Evolutionary conservation across 2,113 vertebrate species (phyloP).

Genomic region (Cephalopholis sonnerati): DNA sequence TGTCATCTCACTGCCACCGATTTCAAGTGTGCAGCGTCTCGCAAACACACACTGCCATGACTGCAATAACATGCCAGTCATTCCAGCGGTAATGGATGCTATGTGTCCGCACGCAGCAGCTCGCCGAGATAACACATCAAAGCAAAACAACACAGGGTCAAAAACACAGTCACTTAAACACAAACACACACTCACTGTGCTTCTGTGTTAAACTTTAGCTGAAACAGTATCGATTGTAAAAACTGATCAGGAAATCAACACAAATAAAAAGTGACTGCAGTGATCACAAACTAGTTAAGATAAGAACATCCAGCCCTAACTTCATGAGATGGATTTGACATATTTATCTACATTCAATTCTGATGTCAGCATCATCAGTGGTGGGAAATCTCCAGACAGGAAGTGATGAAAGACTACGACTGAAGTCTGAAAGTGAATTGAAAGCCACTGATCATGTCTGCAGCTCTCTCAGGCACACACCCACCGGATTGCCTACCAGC

Average conservation of each 20-base stretch:
- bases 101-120: slow-evolving; percentile 18
- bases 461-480: neutral
- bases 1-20: slow-evolving; percentile 34
- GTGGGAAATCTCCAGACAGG: neutral
- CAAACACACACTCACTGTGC: neutral
- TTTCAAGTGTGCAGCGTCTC: slow-evolving; percentile 15
- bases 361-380: too few species aligned
- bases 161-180: neutral
- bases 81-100: slow-evolving; percentile 40
- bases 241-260: neutral
- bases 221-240: neutral
- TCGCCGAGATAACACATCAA: neutral
- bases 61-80: slow-evolving; percentile 48
- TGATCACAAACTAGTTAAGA: neutral
- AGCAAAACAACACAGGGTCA: neutral
- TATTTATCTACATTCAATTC: neutral
- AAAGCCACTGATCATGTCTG: neutral
- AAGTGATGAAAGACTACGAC: neutral
- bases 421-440: neutral
- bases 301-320: neutral
- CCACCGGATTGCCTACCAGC: neutral
- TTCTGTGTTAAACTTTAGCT: neutral
- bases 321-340: neutral
- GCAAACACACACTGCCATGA: slow-evolving; percentile 14
- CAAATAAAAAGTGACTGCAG: neutral